Base-by-base conservation (phyloP, 2,113 vertebrate species). In the Todiramphus chloris region DNA sequence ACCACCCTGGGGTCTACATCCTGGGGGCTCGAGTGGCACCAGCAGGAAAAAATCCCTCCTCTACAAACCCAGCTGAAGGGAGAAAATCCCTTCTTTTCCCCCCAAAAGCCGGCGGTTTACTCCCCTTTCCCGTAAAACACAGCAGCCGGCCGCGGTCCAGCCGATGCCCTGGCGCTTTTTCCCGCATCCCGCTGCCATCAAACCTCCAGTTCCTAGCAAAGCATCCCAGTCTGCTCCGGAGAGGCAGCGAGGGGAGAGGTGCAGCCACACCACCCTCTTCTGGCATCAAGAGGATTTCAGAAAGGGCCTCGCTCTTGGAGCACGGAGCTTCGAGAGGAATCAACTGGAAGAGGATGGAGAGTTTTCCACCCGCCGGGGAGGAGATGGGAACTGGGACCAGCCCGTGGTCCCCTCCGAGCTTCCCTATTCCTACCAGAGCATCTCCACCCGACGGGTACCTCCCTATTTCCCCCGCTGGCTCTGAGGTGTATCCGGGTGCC, bases 1-100 rank as follows among this genome's bases (percentile, higher is more conserved):
- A 25, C 19, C 1, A 1, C 3, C 1, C 19, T 1, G 1, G 13
- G 14, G 4, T 76, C 35, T 23, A 14, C 7, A 0, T 15, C 46
- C 19, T 6, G 19, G 33, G 17, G 56, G 46, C 44, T n/a, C 3
- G 5, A 37, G 59, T 4, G 31, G 68, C 31, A 24, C 39, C 9
- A 2, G 35, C 3, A 16, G 66, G 41, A 72, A 79, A 79, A 50
- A 73, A 56, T 24, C 8, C 16, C 16, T 53, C 63, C 8, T 17
- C 17, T 7, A 16, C 37, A 20, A 77, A 77, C 18, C 16, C 28
- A 10, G 31, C 24, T 0, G 6, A 43, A 41, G 25, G 1, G 25
- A n/a, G 17, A 15, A 64, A 58, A 35, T 7, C 25, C 58, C 18
- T 28, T 16, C 3, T n/a, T 12, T 20, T 6, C 23, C 44, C 19